Evolutionary conservation across 2,888 invertebrate genomes (phyloP).

Genomic region (Ophion costatus): DNA sequence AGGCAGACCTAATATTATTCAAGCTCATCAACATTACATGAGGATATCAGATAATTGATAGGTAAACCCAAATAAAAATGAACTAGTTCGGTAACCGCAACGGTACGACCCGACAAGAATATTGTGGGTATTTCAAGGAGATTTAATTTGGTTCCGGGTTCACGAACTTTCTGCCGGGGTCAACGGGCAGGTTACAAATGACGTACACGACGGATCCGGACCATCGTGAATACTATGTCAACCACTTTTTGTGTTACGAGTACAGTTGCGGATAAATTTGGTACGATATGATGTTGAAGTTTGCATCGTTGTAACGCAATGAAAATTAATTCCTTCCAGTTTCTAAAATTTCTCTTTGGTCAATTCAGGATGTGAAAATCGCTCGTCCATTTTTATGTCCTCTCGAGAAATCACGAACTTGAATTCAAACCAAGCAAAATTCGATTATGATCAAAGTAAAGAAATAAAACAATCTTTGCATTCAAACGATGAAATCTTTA

Average conservation of each 20-base stretch:
- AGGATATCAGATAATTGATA: neutral
- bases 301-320: too few relatives aligned
- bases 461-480: too few relatives aligned
- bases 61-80: neutral
- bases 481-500: too few relatives aligned
- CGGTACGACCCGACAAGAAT: neutral
- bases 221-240: neutral
- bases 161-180: neutral
- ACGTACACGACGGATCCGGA: neutral
- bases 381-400: too few relatives aligned
- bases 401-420: too few relatives aligned
- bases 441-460: too few relatives aligned
- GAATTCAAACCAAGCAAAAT: too few relatives aligned
- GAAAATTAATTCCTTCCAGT: too few relatives aligned
- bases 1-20: neutral
- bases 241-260: neutral
- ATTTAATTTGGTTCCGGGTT: neutral
- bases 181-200: constrained; percentile 6
- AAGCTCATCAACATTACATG: neutral
- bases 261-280: neutral
- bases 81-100: neutral
- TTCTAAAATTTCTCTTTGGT: too few relatives aligned
- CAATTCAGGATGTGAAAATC: too few relatives aligned
- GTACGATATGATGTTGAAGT: neutral
- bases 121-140: neutral